Conservation (phyloP, 2,888 invertebrate genomes). For the Lasioglossum leucozonium region DNA sequence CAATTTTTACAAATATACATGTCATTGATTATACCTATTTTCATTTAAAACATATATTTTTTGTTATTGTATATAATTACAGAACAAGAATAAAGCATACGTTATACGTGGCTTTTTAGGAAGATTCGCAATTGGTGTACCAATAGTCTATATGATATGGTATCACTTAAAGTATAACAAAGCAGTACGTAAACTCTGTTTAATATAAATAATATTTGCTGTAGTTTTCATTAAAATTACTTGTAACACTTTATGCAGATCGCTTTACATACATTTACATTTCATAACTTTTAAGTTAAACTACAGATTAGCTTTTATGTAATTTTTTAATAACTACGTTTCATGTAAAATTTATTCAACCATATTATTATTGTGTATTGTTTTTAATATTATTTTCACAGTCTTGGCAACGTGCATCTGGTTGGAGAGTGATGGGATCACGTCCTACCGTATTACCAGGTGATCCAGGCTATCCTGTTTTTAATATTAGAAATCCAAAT, state of each 20-base stretch:
- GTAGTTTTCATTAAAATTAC: too few relatives aligned
- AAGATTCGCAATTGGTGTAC: slow-evolving; percentile 86
- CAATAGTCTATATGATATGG: slow-evolving; percentile 86
- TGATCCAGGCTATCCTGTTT: slow-evolving; percentile 89
- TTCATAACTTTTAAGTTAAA: background rate
- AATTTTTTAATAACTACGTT: background rate
- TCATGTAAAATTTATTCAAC: background rate
- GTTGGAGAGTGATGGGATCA: slow-evolving; percentile 88
- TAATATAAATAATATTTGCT: background rate
- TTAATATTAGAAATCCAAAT: slow-evolving; percentile 86
- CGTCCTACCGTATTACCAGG: slow-evolving; percentile 88
- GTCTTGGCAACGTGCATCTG: slow-evolving; percentile 92
- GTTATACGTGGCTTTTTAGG: slow-evolving; percentile 88
- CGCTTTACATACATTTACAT: background rate
- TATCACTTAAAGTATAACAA: slow-evolving; percentile 94
- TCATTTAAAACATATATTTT: background rate
- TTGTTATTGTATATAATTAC: slow-evolving; percentile 69
- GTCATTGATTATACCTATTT: background rate
- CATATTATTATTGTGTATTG: background rate
- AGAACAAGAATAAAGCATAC: slow-evolving; percentile 87
- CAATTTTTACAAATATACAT: background rate
- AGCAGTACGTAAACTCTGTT: slow-evolving; percentile 87
- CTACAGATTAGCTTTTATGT: background rate
- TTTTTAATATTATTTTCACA: slow-evolving; percentile 75
- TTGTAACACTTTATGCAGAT: too few relatives aligned